Base-by-base conservation (phyloP, 2,113 vertebrate genomes). In the Grus americana region DNA sequence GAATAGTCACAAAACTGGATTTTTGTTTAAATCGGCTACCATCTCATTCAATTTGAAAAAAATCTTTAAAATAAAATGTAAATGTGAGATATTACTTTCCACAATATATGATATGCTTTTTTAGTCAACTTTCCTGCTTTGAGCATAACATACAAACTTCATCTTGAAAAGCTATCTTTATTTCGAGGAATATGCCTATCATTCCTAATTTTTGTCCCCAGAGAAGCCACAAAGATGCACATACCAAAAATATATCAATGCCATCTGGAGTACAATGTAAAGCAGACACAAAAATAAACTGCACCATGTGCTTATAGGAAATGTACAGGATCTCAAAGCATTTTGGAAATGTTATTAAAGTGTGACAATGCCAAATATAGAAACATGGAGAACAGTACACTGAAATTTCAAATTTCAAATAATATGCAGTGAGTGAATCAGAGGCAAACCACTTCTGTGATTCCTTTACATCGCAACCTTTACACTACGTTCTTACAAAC, bases 241-340 rank as follows among this genome's bases (percentile, higher is more conserved):
- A 67, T 59, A 44, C 62, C 67, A 84, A 87, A 93, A 91, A 93
- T 86, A 74, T 3, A 92, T 38, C 47, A 44, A 75, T 38, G 47
- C 82, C 92, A 95, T 94, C 91, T 97, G 86, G 73, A 95, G 40
- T n/a, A 91, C 49, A 93, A 75, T 40, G 38, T 30, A 92, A 85
- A 92, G 50, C 26, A 82, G 68, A 59, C 40, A 83, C 36, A 76
- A 82, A 93, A 93, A 82, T 46, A 97, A 65, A 52, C 15, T 30
- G 5, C 20, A 61, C 17, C 62, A 85, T 26, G 57, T 52, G 46
- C 70, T 89, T 70, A 54, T 15, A 92, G 38, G 57, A 90, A 93
- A 65, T 12, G 32, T 22, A 81, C 38, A 66, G 88, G 70, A 93
- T 68, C 54, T 89, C 58, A 68, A 79, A 91, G 79, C 19, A 49